Evolutionary conservation across 2,888 invertebrate species (phyloP), one percentile per base, ranked within the genome.

Genomic region (Microctonus brassicae): DNA sequence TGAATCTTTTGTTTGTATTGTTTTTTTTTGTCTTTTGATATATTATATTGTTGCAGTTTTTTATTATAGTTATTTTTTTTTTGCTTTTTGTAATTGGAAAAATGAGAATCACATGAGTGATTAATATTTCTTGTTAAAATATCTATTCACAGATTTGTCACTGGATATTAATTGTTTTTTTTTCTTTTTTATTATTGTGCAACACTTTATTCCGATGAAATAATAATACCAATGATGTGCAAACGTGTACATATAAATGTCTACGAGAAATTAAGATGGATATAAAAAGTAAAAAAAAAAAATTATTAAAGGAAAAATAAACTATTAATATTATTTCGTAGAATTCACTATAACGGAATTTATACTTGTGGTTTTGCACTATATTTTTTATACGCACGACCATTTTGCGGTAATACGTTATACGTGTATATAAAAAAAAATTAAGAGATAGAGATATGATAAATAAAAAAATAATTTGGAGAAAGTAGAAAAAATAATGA

Each of bases 381-480:
- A n/a, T n/a, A 52, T 60, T 68, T 68, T 47, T 61, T 61, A 68
- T n/a, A n/a, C n/a, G n/a, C n/a, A n/a, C n/a, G n/a, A 42, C 47
- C 47, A 64, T 52, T 64, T 64, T 64, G 63, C 34, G 63, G 52
- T 42, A 11, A n/a, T n/a, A n/a, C n/a, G n/a, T n/a, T n/a, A 52
- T 64, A 52, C 52, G 52, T 52, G 47, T 47, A n/a, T 47, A 47
- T 47, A 3, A 47, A 5, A 7, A 11, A 60, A 60, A 60, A 11
- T n/a, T n/a, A n/a, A n/a, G n/a, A n/a, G n/a, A 13, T 33, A 33
- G 60, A 20, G 33, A 60, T 60, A 60, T 60, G 7, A 34, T 34
- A 34, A 10, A 10, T 13, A 5, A 5, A 55, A 55, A 55, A 5
- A 29, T 29, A 7, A 29, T 29, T 29, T 29, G 29, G 29, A 29